phyloP scores from a whole-genome alignment of 2,797 vertebrate species.

The Oophaga sylvatica region DNA sequence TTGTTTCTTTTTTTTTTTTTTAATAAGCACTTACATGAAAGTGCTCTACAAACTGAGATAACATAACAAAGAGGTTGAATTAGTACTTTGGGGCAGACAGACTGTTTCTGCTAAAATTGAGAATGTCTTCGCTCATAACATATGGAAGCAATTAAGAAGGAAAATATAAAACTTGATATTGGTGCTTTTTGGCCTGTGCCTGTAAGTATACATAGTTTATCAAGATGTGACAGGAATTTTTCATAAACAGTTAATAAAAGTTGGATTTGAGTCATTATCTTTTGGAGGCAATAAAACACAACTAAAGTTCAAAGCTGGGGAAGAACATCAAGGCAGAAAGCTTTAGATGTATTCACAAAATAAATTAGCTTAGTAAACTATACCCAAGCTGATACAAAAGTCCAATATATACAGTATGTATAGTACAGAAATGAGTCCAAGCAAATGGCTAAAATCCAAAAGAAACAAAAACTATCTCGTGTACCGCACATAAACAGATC shows the following conservation, averaged over 20 bases:
- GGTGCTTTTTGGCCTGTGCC: background rate
- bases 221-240: slow-evolving; percentile 7
- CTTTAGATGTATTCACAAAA: background rate
- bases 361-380: background rate
- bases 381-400: background rate
- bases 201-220: slow-evolving; percentile 34
- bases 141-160: slow-evolving; percentile 14
- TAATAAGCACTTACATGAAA: slow-evolving; percentile 21
- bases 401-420: too few species aligned
- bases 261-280: slow-evolving; percentile 10
- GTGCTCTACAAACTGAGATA: slow-evolving; percentile 20
- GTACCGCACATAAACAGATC: too few species aligned
- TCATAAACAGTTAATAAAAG: slow-evolving; percentile 1
- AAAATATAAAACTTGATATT: slow-evolving; percentile 8
- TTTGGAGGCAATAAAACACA: background rate
- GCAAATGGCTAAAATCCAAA: too few species aligned
- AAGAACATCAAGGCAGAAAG: background rate
- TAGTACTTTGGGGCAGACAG: slow-evolving; percentile 6
- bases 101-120: slow-evolving; percentile 15
- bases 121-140: slow-evolving; percentile 10
- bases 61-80: slow-evolving; percentile 23
- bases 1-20: background rate
- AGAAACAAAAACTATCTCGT: too few species aligned
- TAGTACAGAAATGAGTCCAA: too few species aligned
- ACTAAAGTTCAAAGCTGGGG: background rate